phyloP scores from a whole-genome alignment of 2,113 vertebrate genomes.

The Glareola pratincola region DNA sequence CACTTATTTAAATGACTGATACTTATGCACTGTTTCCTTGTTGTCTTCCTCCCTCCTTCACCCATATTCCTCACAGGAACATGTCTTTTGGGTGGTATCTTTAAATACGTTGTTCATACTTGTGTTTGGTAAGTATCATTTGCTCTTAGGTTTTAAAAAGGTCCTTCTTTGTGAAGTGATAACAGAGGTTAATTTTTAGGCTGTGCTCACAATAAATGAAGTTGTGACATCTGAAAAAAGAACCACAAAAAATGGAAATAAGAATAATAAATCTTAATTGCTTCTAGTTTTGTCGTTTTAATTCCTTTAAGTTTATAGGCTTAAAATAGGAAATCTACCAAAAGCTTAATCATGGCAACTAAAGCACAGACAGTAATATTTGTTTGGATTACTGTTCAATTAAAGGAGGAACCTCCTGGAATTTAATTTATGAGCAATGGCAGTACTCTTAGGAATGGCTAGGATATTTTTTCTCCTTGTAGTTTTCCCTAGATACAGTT shows the following conservation, averaged over 20 bases:
- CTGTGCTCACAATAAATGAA: background rate
- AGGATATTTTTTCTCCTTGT: background rate
- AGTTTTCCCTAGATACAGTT: background rate
- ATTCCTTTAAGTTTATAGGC: background rate
- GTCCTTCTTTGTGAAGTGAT: background rate
- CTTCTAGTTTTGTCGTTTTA: background rate
- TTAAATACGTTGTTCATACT: constrained; percentile 96
- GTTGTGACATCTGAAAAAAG: background rate
- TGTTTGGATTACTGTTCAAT: background rate
- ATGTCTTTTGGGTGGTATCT: constrained; percentile 98
- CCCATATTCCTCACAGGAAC: constrained; percentile 75
- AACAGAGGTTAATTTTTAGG: background rate
- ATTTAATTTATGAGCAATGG: background rate
- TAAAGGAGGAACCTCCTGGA: background rate
- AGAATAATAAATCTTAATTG: background rate
- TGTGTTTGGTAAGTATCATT: constrained; percentile 87
- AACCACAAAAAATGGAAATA: background rate
- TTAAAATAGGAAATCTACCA: background rate
- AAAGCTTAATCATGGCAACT: background rate
- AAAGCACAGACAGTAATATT: background rate
- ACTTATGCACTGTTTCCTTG: background rate
- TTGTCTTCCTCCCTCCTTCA: background rate
- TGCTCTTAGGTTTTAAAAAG: background rate
- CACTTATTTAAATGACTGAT: background rate
- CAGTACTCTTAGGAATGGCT: background rate